Percentiles rank a stretch among this genome's conserved stretches.
Evolutionary conservation across 2,113 vertebrate genomes (phyloP).

Genomic region (Platycercus adscitus): DNA sequence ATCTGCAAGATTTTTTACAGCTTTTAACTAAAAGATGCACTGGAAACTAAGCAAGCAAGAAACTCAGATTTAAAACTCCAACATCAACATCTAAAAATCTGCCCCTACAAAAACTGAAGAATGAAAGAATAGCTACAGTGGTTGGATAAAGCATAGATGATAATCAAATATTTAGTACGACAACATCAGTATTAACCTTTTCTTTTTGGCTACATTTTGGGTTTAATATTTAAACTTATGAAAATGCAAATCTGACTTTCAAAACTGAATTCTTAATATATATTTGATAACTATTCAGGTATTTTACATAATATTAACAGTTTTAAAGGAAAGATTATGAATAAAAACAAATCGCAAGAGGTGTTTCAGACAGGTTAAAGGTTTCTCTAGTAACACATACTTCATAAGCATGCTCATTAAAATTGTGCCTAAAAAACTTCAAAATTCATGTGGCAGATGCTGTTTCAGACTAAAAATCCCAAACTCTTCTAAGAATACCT

Average conservation of each 20-base stretch:
- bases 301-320: background rate
- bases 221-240: background rate
- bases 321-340: background rate
- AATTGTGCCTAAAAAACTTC: background rate
- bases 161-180: background rate
- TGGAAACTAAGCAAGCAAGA: background rate
- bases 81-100: background rate
- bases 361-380: background rate
- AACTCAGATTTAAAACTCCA: background rate
- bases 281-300: background rate
- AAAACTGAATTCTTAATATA: background rate
- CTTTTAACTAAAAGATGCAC: background rate
- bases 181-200: background rate
- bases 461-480: background rate
- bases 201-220: background rate
- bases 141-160: background rate
- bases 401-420: background rate
- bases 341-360: background rate
- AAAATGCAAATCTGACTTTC: background rate
- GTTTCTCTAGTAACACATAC: background rate
- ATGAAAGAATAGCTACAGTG: background rate
- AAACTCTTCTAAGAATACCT: background rate
- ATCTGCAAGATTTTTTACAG: background rate
- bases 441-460: background rate
- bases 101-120: background rate